Percentiles rank a stretch among this genome's conserved stretches.
Conservation (phyloP, 1,140 invertebrate genomes). For the Drosophila biarmipes region DNA sequence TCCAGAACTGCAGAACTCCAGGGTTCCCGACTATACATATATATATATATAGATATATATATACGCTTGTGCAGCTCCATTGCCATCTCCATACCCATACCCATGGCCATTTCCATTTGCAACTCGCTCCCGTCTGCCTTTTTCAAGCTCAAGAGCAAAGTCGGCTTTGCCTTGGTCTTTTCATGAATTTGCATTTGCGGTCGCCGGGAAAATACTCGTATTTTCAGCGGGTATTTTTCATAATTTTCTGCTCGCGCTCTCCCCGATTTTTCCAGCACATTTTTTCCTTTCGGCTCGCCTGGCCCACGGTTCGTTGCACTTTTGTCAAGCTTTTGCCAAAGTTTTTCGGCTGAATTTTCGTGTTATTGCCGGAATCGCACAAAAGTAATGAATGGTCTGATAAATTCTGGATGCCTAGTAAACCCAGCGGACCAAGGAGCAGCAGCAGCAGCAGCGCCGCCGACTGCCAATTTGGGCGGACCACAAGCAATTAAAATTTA, state of each 20-base stretch:
- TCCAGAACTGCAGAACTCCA: constrained; percentile 10
- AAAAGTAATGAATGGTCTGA: constrained; percentile 58
- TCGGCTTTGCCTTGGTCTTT: constrained; percentile 62
- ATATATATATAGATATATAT: background rate
- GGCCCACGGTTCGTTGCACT: constrained; percentile 56
- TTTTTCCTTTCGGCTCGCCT: constrained; percentile 30
- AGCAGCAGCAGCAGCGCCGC: constrained; percentile 3
- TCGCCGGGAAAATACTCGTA: constrained; percentile 32
- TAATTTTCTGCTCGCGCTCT: constrained; percentile 55
- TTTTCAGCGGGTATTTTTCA: constrained; percentile 60
- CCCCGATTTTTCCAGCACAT: constrained; percentile 44
- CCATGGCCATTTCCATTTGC: constrained; percentile 13
- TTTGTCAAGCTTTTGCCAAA: constrained; percentile 58
- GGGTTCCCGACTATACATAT: background rate
- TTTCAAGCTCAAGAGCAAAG: constrained; percentile 77
- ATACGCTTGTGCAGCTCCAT: constrained; percentile 5
- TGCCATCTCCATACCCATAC: constrained; percentile 5
- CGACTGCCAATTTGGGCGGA: constrained; percentile 53
- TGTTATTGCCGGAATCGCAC: constrained; percentile 24
- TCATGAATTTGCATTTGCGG: constrained; percentile 60
- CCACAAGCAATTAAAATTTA: constrained; percentile 74
- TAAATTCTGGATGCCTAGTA: constrained; percentile 40
- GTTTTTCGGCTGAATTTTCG: constrained; percentile 40
- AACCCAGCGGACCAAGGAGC: constrained; percentile 22
- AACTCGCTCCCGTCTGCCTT: constrained; percentile 36